Percentiles rank a stretch among this genome's conserved stretches.
Evolutionary conservation across 2,888 invertebrate species (phyloP).

Genomic region (Hydraecia micacea): DNA sequence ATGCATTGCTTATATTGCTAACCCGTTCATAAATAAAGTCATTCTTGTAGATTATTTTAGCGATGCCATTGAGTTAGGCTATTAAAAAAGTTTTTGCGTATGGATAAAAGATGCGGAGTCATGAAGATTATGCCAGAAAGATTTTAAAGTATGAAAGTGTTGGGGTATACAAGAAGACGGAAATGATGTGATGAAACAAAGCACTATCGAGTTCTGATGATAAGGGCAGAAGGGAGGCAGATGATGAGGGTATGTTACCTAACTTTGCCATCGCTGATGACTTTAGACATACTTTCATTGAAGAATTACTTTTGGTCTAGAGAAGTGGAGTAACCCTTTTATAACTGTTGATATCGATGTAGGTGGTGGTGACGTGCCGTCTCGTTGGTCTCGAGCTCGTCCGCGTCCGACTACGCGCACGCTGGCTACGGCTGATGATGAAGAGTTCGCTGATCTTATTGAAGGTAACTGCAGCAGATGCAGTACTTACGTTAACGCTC

Average conservation of each 20-base stretch:
- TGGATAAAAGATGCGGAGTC: not conserved
- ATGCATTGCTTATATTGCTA: conserved; percentile 52
- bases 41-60: not conserved
- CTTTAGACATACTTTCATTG: not conserved
- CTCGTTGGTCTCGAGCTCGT: conserved; percentile 78
- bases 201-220: not conserved
- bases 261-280: not conserved
- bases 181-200: not conserved
- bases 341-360: not conserved
- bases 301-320: not conserved
- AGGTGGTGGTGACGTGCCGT: conserved; percentile 66
- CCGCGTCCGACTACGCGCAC: conserved; percentile 84
- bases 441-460: conserved; percentile 82
- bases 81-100: not conserved
- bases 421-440: conserved; percentile 79
- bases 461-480: conserved; percentile 71
- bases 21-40: conserved; percentile 16
- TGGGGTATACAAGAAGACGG: not conserved
- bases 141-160: not conserved
- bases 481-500: no score
- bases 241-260: not conserved
- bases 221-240: not conserved
- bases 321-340: not conserved
- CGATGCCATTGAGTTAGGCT: not conserved
- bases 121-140: not conserved